Evolutionary conservation across 2,797 vertebrate genomes (phyloP).

Genomic region (Periparus ater): DNA sequence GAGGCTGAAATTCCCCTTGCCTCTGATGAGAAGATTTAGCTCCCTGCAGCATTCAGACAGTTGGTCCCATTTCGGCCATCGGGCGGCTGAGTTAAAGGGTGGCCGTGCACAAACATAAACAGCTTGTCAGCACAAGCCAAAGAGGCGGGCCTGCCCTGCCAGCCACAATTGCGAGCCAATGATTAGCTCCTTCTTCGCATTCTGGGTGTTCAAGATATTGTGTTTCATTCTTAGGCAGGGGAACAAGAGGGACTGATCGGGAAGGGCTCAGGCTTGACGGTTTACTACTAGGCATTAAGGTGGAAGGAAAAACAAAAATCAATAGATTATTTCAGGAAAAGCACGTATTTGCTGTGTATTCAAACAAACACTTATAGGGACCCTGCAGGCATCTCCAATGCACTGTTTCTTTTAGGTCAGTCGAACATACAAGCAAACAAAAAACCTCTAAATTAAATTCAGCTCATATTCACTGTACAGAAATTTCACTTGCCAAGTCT

Average conservation of each 20-base stretch:
- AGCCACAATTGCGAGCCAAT: constrained; percentile 73
- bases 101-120: constrained; percentile 77
- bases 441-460: not conserved
- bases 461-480: not conserved
- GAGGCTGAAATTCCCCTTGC: constrained; percentile 26
- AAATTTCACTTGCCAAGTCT: not conserved
- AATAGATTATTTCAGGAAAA: not conserved
- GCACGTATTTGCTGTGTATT: not conserved
- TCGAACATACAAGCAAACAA: not conserved
- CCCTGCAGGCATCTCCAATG: not conserved
- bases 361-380: not conserved
- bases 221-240: constrained; percentile 66
- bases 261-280: not conserved
- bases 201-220: constrained; percentile 71
- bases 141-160: constrained; percentile 68
- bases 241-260: not conserved
- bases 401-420: not conserved
- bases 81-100: constrained; percentile 67
- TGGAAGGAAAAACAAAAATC: not conserved
- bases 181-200: constrained; percentile 59
- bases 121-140: constrained; percentile 75
- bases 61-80: constrained; percentile 63
- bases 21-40: not conserved
- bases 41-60: constrained; percentile 55
- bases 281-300: not conserved